phyloP scores from a whole-genome alignment of 2,113 vertebrate species.

The Chaenogobius annularis region DNA sequence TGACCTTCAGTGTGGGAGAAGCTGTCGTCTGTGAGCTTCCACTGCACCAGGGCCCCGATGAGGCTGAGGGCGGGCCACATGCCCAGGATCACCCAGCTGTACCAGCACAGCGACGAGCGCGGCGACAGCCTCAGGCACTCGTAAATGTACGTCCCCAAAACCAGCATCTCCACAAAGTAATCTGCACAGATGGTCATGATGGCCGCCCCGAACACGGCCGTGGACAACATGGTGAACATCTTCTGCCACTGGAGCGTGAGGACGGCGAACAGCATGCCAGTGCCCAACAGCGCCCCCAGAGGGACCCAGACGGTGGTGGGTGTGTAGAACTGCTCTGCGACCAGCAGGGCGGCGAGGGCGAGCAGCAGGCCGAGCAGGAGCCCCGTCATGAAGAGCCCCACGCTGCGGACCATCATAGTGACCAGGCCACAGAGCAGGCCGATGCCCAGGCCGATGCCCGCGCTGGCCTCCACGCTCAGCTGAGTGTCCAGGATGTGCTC shows the following conservation, averaged over 20 bases:
- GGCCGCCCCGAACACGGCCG: slow-evolving; percentile 82
- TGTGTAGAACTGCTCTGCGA: slow-evolving; percentile 80
- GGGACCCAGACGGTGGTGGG: slow-evolving; percentile 86
- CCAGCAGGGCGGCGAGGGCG: slow-evolving; percentile 78
- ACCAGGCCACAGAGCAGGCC: slow-evolving; percentile 88
- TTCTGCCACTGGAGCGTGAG: slow-evolving; percentile 86
- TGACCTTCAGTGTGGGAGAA: slow-evolving; percentile 83
- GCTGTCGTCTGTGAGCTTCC: slow-evolving; percentile 83
- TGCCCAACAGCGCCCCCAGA: slow-evolving; percentile 79
- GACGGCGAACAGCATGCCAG: slow-evolving; percentile 85
- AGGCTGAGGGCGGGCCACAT: slow-evolving; percentile 84
- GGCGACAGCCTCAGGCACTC: slow-evolving; percentile 79
- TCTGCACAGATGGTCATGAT: slow-evolving; percentile 84
- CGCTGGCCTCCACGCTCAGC: slow-evolving; percentile 87
- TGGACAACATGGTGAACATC: slow-evolving; percentile 83
- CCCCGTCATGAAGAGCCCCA: slow-evolving; percentile 89
- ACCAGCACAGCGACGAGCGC: slow-evolving; percentile 83
- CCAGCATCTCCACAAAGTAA: slow-evolving; percentile 84
- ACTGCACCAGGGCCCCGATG: slow-evolving; percentile 83
- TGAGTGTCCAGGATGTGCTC: slow-evolving; percentile 86
- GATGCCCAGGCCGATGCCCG: slow-evolving; percentile 85
- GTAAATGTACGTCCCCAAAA: slow-evolving; percentile 75
- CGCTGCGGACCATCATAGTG: slow-evolving; percentile 87
- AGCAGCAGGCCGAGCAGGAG: slow-evolving; percentile 85
- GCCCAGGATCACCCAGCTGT: slow-evolving; percentile 86